Evolutionary conservation across 2,888 invertebrate genomes (phyloP).

Genomic region (Nomada goodeniana): DNA sequence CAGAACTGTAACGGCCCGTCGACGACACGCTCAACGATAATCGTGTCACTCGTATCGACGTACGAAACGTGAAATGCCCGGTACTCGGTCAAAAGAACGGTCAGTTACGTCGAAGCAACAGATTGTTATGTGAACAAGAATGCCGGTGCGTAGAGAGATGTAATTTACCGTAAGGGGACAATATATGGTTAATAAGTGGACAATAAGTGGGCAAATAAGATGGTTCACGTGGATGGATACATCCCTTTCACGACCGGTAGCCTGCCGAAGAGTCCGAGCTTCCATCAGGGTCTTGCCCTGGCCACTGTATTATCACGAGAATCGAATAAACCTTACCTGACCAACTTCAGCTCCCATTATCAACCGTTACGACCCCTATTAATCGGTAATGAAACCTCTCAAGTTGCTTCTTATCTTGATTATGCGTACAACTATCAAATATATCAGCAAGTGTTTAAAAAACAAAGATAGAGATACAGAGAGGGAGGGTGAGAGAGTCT

Average conservation of each 20-base stretch:
- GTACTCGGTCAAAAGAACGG: slow-evolving; percentile 33
- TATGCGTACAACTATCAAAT: slow-evolving; percentile 8
- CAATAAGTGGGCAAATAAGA: slow-evolving; percentile 53
- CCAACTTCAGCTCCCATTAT: slow-evolving; percentile 78
- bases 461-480: background rate
- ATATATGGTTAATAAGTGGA: no score
- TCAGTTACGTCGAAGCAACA: slow-evolving; percentile 63
- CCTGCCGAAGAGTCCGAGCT: slow-evolving; percentile 94
- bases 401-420: background rate
- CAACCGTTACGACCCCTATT: slow-evolving; percentile 80
- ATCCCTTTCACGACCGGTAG: slow-evolving; percentile 84
- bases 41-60: background rate
- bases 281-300: slow-evolving; percentile 93
- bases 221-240: slow-evolving; percentile 83
- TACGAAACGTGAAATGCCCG: slow-evolving; percentile 32
- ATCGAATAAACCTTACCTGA: slow-evolving; percentile 73
- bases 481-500: background rate
- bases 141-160: slow-evolving; percentile 45
- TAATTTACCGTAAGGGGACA: slow-evolving; percentile 17
- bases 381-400: slow-evolving; percentile 77
- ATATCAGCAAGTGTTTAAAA: background rate
- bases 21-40: slow-evolving; percentile 5
- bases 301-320: slow-evolving; percentile 86
- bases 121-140: slow-evolving; percentile 62
- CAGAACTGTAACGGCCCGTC: background rate